Base-by-base conservation (phyloP, 2,888 invertebrate species). In the Unio pictorum region DNA sequence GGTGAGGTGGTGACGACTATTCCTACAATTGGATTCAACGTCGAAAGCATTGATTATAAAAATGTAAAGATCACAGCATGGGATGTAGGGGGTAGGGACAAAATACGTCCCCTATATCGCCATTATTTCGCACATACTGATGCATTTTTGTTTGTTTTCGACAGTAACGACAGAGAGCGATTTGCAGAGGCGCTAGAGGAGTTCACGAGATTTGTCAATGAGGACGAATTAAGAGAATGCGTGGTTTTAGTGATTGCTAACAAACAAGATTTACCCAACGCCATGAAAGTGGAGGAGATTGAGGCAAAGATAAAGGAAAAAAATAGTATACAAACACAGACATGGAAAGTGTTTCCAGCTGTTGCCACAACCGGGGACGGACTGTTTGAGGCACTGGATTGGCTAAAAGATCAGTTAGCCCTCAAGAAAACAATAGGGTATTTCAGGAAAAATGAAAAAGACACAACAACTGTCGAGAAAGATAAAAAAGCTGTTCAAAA, bases 1-100 rank as follows among this genome's bases (percentile, higher is more conserved):
- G 81, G 79, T 4, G 79, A 82, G 67, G 78, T 83, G 23, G 79
- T 82, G 0, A 81, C 81, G 7, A 81, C 82, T 4, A 82, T 82
- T 61, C 84, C 84, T 8, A 84, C 84, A 1, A 83, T 84, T 26
- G 82, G 81, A 20, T 82, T 82, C 66, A 84, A 84, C 64, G 75
- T 84, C 1, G 82, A 83, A 59, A 79, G 73, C 6, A 55, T 83
- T 2, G 62, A 72, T 15, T 64, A 75, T 61, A 80, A 78, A 28
- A 74, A 79, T 30, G 26, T 77, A 11, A 45, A 57, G 3, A 59
- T 80, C 3, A 74, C 68, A 20, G 74, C 76, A 0, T 84, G 82
- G 82, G 84, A 84, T 66, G 74, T 83, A 4, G 81, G 84, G 1
- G 69, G 76, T 2, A 68, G 84, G 11, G 79, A 73, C 61, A 81